A percentile compares a stretch with the other conserved stretches of the same genome.
Evolutionary conservation across 2,888 invertebrate genomes (phyloP).

Genomic region (Muscina levida): DNA sequence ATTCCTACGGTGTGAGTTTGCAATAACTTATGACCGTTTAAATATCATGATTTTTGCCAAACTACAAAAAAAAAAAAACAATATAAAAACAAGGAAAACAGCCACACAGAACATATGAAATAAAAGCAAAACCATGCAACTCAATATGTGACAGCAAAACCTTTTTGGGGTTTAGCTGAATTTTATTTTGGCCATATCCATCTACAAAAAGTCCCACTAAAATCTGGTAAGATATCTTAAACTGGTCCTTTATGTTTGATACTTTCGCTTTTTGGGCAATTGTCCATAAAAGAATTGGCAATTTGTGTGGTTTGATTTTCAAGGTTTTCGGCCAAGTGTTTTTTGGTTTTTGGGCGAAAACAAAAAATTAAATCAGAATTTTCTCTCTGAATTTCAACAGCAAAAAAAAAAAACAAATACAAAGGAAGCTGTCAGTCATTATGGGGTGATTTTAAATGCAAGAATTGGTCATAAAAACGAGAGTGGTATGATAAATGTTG

Average conservation of each 20-base stretch:
- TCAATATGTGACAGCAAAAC: slow-evolving; percentile 19
- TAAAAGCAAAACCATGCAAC: too few species aligned
- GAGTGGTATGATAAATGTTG: background rate
- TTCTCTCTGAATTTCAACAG: background rate
- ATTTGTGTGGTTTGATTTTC: slow-evolving; percentile 48
- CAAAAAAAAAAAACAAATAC: background rate
- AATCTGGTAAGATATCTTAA: slow-evolving; percentile 42
- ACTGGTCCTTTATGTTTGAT: slow-evolving; percentile 54
- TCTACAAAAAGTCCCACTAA: background rate
- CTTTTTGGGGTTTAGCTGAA: slow-evolving; percentile 5
- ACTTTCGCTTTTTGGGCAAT: slow-evolving; percentile 61
- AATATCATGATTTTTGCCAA: slow-evolving; percentile 51
- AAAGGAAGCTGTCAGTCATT: slow-evolving; percentile 15
- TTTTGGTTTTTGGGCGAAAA: background rate
- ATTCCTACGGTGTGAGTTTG: slow-evolving; percentile 17
- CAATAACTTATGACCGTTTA: slow-evolving; percentile 53
- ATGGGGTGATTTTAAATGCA: slow-evolving; percentile 1
- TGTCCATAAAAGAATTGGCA: slow-evolving; percentile 25
- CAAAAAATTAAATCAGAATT: slow-evolving; percentile 7
- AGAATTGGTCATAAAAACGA: background rate
- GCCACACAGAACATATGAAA: background rate
- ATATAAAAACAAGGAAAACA: slow-evolving; percentile 4
- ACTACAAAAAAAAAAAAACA: background rate
- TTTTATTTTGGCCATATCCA: slow-evolving; percentile 28
- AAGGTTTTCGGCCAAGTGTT: slow-evolving; percentile 27